Evolutionary conservation across 2,797 vertebrate species (phyloP), one percentile per base, ranked within the genome.

Genomic region (Melanotaenia trifasciata): DNA sequence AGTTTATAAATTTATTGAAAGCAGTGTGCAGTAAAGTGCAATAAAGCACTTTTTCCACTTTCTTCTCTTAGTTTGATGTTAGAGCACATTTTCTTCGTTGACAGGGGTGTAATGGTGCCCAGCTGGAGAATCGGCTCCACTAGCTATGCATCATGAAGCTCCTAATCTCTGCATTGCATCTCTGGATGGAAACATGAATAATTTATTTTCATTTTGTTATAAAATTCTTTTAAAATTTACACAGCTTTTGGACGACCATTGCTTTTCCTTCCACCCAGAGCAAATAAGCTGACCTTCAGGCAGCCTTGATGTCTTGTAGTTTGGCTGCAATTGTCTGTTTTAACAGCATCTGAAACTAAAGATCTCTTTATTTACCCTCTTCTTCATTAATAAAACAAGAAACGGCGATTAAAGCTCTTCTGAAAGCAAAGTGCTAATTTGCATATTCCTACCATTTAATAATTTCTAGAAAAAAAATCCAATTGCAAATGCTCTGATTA

Each of bases 401-500:
- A 2, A 2, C 70, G 85, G 86, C 74, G 58, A 67, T 76, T 60
- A 45, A 70, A 85, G 65, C 64, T 53, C 30, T 67, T 67, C 45
- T 68, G 30, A 26, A 71, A 75, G 53, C 20, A 64, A 73, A 78
- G 76, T 65, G 56, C 66, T 71, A 79, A 90, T 80, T 56, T 62
- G 74, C 45, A 71, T 86, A 65, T 84, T 83, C 73, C 74, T 77
- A 81, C 78, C 80, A 57, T 56, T 51, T 84, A 87, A 86, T 80
- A 87, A 89, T 74, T 79, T 79, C 67, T 71, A 6, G 0, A 5
- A 68, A 58, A 35, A 64, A 26, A 33, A 70, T 54, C 45, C 63
- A 14, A 10, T 62, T 64, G 62, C 76, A 83, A 30, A 64, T 71
- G 73, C 71, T 72, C 78, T 78, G 85, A 87, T 90, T 90, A 50